These are phyloP conservation scores for Tortrix viridana DNA, from an alignment of 2,888 invertebrate species.

Conservation along the genomic window DNA sequence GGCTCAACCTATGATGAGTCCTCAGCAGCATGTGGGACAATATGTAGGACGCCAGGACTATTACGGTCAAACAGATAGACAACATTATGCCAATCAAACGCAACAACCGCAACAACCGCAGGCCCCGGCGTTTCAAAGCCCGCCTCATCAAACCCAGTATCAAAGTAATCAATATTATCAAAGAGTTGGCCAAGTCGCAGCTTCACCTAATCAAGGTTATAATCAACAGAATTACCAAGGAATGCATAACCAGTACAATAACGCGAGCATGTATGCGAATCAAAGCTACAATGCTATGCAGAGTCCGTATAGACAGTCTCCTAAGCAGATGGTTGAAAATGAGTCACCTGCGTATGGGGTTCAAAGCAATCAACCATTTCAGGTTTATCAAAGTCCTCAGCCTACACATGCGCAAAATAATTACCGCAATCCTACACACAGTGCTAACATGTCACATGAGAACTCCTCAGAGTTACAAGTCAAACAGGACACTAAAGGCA, in stretches of 20 bases:
- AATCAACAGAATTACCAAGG: constrained; percentile 66
- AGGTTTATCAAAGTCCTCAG: constrained; percentile 77
- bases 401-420: constrained; percentile 54
- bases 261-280: constrained; percentile 63
- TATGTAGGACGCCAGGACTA: constrained; percentile 68
- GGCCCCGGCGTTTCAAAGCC: constrained; percentile 66
- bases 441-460: constrained; percentile 53
- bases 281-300: constrained; percentile 67
- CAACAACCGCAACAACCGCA: constrained; percentile 49
- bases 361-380: constrained; percentile 63
- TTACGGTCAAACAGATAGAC: constrained; percentile 70
- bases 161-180: constrained; percentile 74
- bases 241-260: constrained; percentile 67
- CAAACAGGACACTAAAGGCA: constrained; percentile 53
- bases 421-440: constrained; percentile 55
- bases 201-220: constrained; percentile 58
- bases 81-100: constrained; percentile 66
- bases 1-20: constrained; percentile 73
- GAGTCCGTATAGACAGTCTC: constrained; percentile 66
- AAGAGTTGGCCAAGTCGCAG: constrained; percentile 60
- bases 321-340: constrained; percentile 63
- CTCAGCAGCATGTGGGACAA: constrained; percentile 56
- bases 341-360: constrained; percentile 56
- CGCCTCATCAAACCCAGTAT: constrained; percentile 74
- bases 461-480: constrained; percentile 54